Conservation (phyloP, 2,797 vertebrate species). For the Pteronotus mesoamericanus region DNA sequence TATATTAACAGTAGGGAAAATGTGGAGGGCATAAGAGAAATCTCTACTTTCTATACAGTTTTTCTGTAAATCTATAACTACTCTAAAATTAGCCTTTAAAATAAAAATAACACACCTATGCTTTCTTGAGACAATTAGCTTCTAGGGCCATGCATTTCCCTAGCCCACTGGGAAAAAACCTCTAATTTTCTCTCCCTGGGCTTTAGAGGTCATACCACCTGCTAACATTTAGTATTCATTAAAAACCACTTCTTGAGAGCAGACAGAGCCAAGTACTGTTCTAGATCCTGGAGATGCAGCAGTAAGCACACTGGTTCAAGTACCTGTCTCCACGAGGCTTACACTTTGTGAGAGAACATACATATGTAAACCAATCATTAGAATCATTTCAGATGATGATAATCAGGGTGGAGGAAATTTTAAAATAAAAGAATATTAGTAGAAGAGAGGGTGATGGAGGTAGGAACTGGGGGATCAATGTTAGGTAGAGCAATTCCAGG, state of each 20-base stretch:
- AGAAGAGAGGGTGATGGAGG: background rate
- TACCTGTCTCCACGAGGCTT: background rate
- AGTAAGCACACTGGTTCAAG: background rate
- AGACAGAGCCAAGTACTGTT: too few species aligned
- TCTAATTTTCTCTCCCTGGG: background rate
- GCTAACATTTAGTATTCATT: background rate
- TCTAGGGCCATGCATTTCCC: background rate
- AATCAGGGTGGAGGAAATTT: background rate
- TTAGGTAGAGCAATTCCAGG: fast-evolving
- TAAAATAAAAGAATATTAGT: background rate
- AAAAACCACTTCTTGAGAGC: background rate
- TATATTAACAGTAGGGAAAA: background rate
- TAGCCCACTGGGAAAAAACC: background rate
- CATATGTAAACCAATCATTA: background rate
- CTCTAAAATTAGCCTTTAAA: background rate
- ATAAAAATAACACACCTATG: background rate
- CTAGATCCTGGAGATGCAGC: background rate
- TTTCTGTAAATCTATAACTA: background rate
- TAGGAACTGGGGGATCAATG: too few species aligned
- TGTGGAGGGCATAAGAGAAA: background rate
- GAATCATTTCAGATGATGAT: background rate
- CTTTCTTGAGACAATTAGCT: background rate
- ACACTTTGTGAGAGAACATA: too few species aligned
- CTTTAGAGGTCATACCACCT: background rate
- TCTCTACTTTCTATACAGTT: background rate